phyloP scores from a whole-genome alignment of 2,113 vertebrate species.

The Myrmecophaga tridactyla region DNA sequence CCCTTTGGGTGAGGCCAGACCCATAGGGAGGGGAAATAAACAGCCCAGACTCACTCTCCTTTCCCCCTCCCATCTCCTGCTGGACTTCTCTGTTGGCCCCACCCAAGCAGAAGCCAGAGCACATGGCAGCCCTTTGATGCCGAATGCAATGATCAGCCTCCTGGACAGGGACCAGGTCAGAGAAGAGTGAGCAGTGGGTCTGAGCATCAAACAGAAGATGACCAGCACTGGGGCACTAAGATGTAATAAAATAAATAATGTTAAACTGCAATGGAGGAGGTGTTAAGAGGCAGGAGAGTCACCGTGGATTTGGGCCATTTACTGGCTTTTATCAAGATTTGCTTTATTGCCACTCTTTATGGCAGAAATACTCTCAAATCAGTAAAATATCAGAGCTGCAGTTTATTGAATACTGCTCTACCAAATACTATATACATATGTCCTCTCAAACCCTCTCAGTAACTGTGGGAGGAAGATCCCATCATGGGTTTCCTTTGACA shows the following conservation, averaged over 20 bases:
- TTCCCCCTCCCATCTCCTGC: neutral
- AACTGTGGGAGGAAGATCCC: neutral
- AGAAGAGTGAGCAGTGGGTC: neutral
- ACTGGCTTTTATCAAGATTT: neutral
- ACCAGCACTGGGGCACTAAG: neutral
- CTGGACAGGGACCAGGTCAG: neutral
- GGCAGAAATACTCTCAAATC: neutral
- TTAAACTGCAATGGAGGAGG: neutral
- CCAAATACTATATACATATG: neutral
- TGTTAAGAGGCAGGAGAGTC: neutral
- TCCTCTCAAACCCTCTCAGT: neutral
- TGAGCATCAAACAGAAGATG: neutral
- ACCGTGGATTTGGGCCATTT: neutral
- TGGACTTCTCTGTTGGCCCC: neutral
- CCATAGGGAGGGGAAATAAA: neutral
- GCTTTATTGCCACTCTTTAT: slow-evolving; percentile 13
- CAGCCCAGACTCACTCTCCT: neutral
- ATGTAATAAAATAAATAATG: neutral
- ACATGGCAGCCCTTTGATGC: accelerated
- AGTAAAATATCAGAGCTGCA: neutral
- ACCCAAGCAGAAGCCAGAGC: no score
- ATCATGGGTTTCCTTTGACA: neutral
- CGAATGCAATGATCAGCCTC: accelerated
- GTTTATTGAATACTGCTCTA: neutral
- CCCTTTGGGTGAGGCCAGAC: neutral